These are phyloP conservation scores for Eptesicus fuscus DNA, from an alignment of 2,113 vertebrate species.

Conservation along the genomic window DNA sequence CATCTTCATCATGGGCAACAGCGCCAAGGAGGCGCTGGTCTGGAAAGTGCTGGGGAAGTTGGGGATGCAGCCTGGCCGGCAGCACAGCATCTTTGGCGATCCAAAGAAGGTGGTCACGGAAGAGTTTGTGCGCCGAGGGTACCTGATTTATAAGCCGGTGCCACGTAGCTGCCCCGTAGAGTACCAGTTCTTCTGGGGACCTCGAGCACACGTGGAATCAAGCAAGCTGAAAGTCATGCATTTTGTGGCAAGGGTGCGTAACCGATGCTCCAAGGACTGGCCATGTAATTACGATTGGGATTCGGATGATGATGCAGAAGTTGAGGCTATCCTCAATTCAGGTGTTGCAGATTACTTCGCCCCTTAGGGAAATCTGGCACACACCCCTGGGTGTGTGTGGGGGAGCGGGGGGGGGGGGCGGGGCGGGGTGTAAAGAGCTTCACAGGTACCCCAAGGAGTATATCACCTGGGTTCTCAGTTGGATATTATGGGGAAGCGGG, in stretches of 20 bases:
- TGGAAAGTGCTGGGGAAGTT: slow-evolving; percentile 75
- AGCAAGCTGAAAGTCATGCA: slow-evolving; percentile 76
- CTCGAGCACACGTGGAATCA: slow-evolving; percentile 69
- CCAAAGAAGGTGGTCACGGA: slow-evolving; percentile 70
- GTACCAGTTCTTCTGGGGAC: slow-evolving; percentile 72
- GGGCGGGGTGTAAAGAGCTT: background rate
- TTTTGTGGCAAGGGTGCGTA: slow-evolving; percentile 71
- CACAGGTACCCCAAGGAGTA: slow-evolving; percentile 17
- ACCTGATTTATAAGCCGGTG: slow-evolving; percentile 69
- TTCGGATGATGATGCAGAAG: slow-evolving; percentile 72
- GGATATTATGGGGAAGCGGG: background rate
- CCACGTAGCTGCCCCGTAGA: slow-evolving; percentile 65
- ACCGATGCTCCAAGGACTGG: slow-evolving; percentile 71
- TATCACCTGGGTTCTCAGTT: background rate
- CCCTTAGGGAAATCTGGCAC: slow-evolving; percentile 26
- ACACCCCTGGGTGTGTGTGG: background rate
- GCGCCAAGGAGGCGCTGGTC: slow-evolving; percentile 67
- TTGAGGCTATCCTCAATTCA: slow-evolving; percentile 71
- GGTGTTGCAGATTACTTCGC: slow-evolving; percentile 51
- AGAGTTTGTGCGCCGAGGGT: slow-evolving; percentile 71
- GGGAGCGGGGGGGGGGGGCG: background rate
- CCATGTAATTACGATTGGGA: slow-evolving; percentile 71
- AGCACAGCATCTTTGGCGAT: slow-evolving; percentile 71
- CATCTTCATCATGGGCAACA: slow-evolving; percentile 74
- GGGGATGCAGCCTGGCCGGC: slow-evolving; percentile 70